phyloP scores from a whole-genome alignment of 2,888 invertebrate species.

The Theodoxus fluviatilis region DNA sequence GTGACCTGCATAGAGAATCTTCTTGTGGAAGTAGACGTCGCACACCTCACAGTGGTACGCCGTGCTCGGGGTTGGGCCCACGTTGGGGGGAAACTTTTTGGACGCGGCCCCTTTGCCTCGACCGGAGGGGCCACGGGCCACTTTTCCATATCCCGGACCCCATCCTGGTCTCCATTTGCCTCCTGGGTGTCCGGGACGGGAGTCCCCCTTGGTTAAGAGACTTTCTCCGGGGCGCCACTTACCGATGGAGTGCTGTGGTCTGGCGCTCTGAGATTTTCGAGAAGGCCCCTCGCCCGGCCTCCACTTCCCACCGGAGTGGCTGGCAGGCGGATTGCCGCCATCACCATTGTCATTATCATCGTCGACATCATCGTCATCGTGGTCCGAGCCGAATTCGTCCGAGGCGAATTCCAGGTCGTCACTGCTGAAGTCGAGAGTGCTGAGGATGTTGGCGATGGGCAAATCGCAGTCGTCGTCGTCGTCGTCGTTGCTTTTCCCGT shows the following conservation, averaged over 20 bases:
- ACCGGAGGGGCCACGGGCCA: background rate
- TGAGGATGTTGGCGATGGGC: slow-evolving; percentile 58
- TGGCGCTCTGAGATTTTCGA: slow-evolving; percentile 11
- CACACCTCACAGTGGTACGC: slow-evolving; percentile 38
- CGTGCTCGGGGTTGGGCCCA: background rate
- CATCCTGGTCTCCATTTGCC: slow-evolving; percentile 38
- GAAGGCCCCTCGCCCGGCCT: slow-evolving; percentile 65
- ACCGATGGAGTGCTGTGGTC: slow-evolving; percentile 67
- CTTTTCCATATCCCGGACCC: slow-evolving; percentile 22
- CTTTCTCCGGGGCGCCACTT: slow-evolving; percentile 86
- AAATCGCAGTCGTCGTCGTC: slow-evolving; percentile 37
- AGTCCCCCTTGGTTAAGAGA: slow-evolving; percentile 64
- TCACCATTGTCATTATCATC: slow-evolving; percentile 42
- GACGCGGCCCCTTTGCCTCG: background rate
- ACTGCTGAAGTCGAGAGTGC: slow-evolving; percentile 58
- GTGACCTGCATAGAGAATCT: slow-evolving; percentile 47
- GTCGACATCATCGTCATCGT: slow-evolving; percentile 47
- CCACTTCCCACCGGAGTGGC: slow-evolving; percentile 76
- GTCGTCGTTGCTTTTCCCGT: slow-evolving; percentile 31
- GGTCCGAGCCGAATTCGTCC: slow-evolving; percentile 45
- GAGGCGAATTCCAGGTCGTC: slow-evolving; percentile 55
- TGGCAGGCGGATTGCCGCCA: slow-evolving; percentile 44
- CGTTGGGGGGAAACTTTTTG: background rate
- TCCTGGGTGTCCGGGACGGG: slow-evolving; percentile 31
- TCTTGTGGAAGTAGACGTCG: slow-evolving; percentile 41